Percentiles rank a stretch among this genome's conserved stretches.
phyloP scores from a whole-genome alignment of 2,797 vertebrate genomes.

The Anisognathus igniventris region DNA sequence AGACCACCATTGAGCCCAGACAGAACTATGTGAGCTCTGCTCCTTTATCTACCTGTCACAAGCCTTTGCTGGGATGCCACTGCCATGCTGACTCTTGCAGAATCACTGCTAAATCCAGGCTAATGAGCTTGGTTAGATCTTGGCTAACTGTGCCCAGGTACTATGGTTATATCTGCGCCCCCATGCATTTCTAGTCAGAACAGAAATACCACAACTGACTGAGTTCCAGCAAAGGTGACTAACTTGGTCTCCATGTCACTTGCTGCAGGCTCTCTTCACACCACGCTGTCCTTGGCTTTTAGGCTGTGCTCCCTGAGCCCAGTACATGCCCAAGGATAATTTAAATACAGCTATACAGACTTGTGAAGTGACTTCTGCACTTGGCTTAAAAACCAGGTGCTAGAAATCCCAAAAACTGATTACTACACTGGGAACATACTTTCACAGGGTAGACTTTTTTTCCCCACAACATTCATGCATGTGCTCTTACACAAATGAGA shows the following conservation, averaged over 20 bases:
- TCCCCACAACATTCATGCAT: rapidly evolving
- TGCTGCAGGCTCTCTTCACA: not conserved
- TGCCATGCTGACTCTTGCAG: not conserved
- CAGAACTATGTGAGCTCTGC: not conserved
- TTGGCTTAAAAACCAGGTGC: not conserved
- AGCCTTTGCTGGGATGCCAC: not conserved
- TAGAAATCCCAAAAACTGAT: not conserved
- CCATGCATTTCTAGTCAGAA: not conserved
- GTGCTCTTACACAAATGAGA: not conserved
- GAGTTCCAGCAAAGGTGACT: not conserved
- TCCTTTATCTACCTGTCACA: not conserved
- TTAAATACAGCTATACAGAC: not conserved
- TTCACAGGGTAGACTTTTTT: not conserved
- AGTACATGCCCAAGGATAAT: not conserved
- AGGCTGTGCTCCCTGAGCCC: not conserved
- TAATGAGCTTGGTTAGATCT: not conserved
- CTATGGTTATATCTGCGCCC: not conserved
- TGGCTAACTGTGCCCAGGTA: not conserved
- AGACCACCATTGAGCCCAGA: not conserved
- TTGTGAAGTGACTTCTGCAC: not conserved
- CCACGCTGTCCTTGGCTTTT: not conserved
- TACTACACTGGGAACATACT: not conserved
- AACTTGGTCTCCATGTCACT: not conserved
- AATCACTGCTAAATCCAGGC: not conserved
- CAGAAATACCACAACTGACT: not conserved